Conservation (phyloP, 2,888 invertebrate species). For the Lacanobia wlatinum region DNA sequence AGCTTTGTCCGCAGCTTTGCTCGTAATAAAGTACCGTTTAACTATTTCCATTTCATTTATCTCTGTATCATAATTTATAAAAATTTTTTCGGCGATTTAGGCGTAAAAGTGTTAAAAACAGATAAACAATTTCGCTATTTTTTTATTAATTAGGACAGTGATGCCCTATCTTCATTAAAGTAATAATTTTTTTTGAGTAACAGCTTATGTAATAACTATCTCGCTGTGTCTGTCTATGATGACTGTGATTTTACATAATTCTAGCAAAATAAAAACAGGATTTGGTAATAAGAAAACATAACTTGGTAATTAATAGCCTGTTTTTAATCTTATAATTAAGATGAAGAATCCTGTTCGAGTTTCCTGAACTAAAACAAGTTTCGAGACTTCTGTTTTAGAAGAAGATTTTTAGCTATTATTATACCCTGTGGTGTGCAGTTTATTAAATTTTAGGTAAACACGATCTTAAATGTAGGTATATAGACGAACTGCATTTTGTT, state of each 20-base stretch:
- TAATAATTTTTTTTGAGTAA: too few species aligned
- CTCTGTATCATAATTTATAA: too few species aligned
- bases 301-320: constrained; percentile 23
- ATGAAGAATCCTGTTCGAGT: constrained; percentile 29
- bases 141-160: too few species aligned
- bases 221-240: not conserved
- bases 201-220: not conserved
- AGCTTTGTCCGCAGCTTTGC: too few species aligned
- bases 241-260: not conserved
- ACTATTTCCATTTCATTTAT: too few species aligned
- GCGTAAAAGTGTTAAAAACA: too few species aligned
- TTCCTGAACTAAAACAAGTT: constrained; percentile 49
- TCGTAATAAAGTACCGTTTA: too few species aligned
- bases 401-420: constrained; percentile 20
- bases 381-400: constrained; percentile 6
- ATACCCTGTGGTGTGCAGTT: not conserved
- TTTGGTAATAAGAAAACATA: constrained; percentile 5
- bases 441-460: not conserved
- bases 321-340: constrained; percentile 1
- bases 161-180: too few species aligned
- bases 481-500: constrained; percentile 11
- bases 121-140: too few species aligned
- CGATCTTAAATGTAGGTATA: not conserved
- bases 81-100: too few species aligned
- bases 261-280: constrained; percentile 1